Evolutionary conservation across 2,113 vertebrate species (phyloP).

Genomic region (Falcunculus frontatus): DNA sequence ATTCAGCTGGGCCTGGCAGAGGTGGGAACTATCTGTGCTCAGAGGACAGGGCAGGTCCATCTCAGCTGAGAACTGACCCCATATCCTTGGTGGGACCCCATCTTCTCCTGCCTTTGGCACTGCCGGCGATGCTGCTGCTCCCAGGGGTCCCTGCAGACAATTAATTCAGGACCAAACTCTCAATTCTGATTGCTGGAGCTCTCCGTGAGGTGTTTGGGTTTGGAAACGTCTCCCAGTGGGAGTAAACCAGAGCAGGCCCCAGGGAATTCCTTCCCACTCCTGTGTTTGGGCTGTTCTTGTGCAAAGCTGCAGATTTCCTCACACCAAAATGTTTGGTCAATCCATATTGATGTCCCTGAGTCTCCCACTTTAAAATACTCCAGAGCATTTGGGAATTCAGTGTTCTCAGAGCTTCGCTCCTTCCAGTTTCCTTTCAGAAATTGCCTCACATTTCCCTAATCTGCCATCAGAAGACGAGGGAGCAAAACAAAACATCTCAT

Average conservation of each 20-base stretch:
- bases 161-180: not conserved
- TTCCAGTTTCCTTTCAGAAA: not conserved
- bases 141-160: not conserved
- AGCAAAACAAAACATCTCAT: not conserved
- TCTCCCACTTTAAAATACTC: not conserved
- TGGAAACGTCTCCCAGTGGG: not conserved
- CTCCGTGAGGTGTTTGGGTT: not conserved
- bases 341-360: not conserved
- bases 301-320: not conserved
- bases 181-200: not conserved
- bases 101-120: not conserved
- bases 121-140: accelerated
- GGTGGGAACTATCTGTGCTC: not conserved
- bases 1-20: not conserved
- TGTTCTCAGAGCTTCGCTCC: not conserved
- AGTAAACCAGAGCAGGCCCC: not conserved
- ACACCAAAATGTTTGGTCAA: not conserved
- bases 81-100: not conserved
- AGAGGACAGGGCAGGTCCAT: not conserved
- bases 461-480: not conserved
- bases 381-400: not conserved
- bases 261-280: not conserved
- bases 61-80: not conserved
- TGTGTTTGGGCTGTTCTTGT: not conserved
- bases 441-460: not conserved